Base-by-base conservation (phyloP, 2,888 invertebrate species). In the Acronicta aceris region DNA sequence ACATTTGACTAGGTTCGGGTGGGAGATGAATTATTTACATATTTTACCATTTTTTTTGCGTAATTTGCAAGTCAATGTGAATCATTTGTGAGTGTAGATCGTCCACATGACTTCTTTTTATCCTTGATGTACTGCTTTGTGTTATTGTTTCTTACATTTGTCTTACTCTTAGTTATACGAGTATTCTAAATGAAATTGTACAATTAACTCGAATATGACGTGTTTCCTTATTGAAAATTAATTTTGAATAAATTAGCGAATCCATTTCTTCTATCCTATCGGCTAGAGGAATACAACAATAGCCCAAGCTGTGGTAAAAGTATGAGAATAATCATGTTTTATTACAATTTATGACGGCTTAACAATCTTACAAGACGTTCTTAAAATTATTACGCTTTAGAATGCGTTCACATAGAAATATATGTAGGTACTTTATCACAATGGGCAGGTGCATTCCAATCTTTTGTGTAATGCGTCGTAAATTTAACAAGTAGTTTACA, bases 31-130 rank as follows among this genome's bases (percentile, higher is more conserved):
- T 74, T 68, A 74, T 50, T 74, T 62, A 57, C 53, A 73, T 50
- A 61, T 57, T 68, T 70, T 69, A 61, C n/a, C 40, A 45, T 74
- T 59, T 69, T 69, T 51, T 74, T 40, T n/a, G 30, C 47, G 17
- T 54, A 69, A 70, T 70, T 68, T 70, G 62, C 74, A 74, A 68
- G 43, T 74, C 62, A 61, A 70, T 68, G 46, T 47, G 43, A 57
- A 69, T 69, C 36, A 61, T 68, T 74, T 45, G 50, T 17, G 30
- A 36, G 36, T 47, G 36, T 50, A 43, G 46, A 30, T 53, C 38
- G 55, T 40, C n/a, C 68, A 33, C 12, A 12, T 33, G 33, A 33
- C 33, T 33, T 33, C 33, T 33, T 33, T 33, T 33, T 36, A 40
- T 45, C n/a, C 40, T 51, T 47, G 52, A 74, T 43, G 47, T 45